Percentiles rank a stretch among this genome's conserved stretches.
Evolutionary conservation across 2,797 vertebrate genomes (phyloP).

Genomic region (Chloroceryle inda): DNA sequence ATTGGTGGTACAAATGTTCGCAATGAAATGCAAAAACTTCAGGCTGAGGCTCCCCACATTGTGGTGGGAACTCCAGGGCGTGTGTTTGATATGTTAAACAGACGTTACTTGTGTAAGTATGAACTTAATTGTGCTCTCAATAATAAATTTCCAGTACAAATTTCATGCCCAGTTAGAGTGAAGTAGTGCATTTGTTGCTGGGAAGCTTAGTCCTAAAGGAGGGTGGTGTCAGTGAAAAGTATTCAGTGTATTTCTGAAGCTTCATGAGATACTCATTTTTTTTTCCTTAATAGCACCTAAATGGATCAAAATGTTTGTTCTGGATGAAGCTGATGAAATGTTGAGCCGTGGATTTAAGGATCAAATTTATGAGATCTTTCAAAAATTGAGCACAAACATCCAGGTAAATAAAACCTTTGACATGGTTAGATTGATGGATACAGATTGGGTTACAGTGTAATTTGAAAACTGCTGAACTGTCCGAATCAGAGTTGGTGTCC

Average conservation of each 20-base stretch:
- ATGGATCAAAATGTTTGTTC: constrained; percentile 99
- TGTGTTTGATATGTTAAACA: constrained; percentile 96
- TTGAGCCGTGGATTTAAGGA: constrained; percentile 99
- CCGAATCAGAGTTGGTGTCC: constrained; percentile 68
- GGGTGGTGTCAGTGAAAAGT: rapidly evolving
- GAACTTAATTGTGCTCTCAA: rapidly evolving
- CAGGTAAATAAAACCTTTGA: constrained; percentile 81
- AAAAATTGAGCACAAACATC: constrained; percentile 97
- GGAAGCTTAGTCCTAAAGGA: background rate
- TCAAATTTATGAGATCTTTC: constrained; percentile 99
- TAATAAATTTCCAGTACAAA: rapidly evolving
- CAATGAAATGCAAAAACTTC: constrained; percentile 94
- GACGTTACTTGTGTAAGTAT: constrained; percentile 92
- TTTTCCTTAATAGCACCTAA: constrained; percentile 85
- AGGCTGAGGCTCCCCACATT: constrained; percentile 94
- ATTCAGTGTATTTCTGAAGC: background rate
- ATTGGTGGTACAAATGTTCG: constrained; percentile 96
- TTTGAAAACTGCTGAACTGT: constrained; percentile 79
- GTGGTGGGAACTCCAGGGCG: constrained; percentile 97
- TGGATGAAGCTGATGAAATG: constrained; percentile 99
- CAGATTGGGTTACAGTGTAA: constrained; percentile 79
- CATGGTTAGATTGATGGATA: rapidly evolving
- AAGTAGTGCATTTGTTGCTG: background rate
- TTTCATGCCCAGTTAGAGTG: rapidly evolving
- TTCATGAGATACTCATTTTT: rapidly evolving